phyloP scores from a whole-genome alignment of 2,888 invertebrate species.

The Glomeris marginata region DNA sequence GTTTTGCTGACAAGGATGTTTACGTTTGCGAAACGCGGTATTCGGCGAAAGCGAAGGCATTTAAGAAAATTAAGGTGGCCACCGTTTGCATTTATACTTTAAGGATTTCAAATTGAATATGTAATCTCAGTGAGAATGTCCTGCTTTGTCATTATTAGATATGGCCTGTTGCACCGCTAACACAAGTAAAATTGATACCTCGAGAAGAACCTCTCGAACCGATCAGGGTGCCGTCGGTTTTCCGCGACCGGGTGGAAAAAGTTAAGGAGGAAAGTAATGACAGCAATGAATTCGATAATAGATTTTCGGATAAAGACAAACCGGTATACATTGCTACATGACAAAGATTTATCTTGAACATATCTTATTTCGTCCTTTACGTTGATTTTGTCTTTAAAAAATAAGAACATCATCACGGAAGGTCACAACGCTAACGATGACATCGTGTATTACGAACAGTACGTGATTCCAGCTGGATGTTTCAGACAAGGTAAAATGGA shows the following conservation, averaged over 20 bases:
- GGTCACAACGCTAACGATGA: slow-evolving; percentile 31
- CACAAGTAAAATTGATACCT: slow-evolving; percentile 46
- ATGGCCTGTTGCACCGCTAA: slow-evolving; percentile 45
- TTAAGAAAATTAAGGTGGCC: slow-evolving; percentile 65
- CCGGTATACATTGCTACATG: slow-evolving; percentile 41
- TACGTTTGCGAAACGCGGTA: slow-evolving; percentile 96
- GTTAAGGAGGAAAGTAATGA: slow-evolving; percentile 63
- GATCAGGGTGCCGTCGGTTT: slow-evolving; percentile 78
- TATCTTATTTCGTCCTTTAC: slow-evolving; percentile 9
- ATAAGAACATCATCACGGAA: slow-evolving; percentile 61
- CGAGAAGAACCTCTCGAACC: slow-evolving; percentile 65
- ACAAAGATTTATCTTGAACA: slow-evolving; percentile 9
- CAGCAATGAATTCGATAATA: slow-evolving; percentile 57
- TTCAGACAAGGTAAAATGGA: slow-evolving; percentile 29
- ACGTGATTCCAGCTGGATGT: slow-evolving; percentile 50
- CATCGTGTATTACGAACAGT: slow-evolving; percentile 82
- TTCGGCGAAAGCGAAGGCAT: slow-evolving; percentile 64
- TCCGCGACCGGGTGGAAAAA: slow-evolving; percentile 75
- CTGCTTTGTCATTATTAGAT: slow-evolving; percentile 23
- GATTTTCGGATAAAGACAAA: slow-evolving; percentile 67
- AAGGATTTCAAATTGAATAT: not conserved
- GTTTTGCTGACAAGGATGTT: slow-evolving; percentile 78
- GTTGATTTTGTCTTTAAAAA: not conserved
- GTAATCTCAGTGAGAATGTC: not conserved
- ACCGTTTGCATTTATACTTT: not conserved